Conservation (phyloP, 2,797 vertebrate genomes). For the Bucorvus abyssinicus region DNA sequence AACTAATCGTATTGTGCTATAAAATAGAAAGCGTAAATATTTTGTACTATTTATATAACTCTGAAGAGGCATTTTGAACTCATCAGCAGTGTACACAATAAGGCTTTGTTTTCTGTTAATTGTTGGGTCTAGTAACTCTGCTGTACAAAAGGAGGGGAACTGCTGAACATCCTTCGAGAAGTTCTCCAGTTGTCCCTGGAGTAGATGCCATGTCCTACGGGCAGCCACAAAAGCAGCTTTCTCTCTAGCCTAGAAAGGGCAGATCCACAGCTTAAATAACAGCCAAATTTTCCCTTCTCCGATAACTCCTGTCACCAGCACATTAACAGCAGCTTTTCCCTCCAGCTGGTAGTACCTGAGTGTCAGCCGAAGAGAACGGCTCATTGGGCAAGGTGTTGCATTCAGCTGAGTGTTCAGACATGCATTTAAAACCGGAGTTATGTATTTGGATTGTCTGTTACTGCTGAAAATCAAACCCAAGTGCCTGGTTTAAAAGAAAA, state of each 20-base stretch:
- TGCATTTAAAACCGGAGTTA: background rate
- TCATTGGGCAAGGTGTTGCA: background rate
- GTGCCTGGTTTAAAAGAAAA: background rate
- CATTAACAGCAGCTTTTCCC: background rate
- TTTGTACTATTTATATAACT: background rate
- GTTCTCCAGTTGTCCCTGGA: background rate
- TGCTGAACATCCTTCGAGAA: background rate
- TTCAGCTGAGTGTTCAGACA: background rate
- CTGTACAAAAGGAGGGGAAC: background rate
- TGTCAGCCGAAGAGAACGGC: background rate
- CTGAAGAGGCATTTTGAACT: background rate
- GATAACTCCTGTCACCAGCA: background rate
- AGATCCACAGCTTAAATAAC: background rate
- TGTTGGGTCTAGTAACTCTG: background rate
- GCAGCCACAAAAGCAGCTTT: background rate
- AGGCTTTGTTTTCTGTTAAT: background rate
- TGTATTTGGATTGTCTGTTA: background rate
- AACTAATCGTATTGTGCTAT: background rate
- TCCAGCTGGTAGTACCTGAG: background rate
- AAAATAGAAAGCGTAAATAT: background rate
- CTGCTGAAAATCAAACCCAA: background rate
- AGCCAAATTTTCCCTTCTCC: background rate
- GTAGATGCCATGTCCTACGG: background rate
- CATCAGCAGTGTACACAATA: background rate
- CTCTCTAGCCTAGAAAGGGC: background rate